Evolutionary conservation across 1,140 invertebrate genomes (phyloP).

Genomic region (Teleogryllus occipitalis): DNA sequence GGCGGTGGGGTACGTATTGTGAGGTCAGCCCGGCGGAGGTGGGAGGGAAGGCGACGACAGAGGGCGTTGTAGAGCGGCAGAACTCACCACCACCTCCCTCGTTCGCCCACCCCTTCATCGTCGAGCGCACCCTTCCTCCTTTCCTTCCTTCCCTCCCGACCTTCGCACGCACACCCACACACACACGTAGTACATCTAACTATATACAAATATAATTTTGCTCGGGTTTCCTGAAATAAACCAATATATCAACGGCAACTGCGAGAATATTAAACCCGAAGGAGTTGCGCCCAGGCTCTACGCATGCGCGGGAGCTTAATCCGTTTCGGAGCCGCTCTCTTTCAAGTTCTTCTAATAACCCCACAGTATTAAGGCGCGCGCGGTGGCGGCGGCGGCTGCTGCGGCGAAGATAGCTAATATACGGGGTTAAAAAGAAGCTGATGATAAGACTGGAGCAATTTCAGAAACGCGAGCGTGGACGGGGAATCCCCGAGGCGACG

Average conservation of each 20-base stretch:
- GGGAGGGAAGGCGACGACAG: no score
- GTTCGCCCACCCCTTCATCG: neutral
- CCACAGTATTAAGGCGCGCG: neutral
- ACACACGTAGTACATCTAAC: no score
- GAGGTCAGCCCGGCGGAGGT: no score
- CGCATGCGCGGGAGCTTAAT: neutral
- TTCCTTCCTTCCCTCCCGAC: neutral
- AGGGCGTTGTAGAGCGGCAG: no score
- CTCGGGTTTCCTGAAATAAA: neutral
- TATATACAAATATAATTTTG: neutral
- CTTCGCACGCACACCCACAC: no score
- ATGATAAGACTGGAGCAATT: neutral
- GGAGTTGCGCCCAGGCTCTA: neutral
- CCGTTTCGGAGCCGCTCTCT: neutral
- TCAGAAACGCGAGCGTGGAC: neutral
- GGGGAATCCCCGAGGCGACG: no score
- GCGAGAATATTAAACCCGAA: slow-evolving; percentile 4
- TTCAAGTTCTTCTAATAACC: slow-evolving; percentile 1
- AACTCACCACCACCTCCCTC: no score
- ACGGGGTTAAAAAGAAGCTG: neutral
- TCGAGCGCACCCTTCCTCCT: neutral
- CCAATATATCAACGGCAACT: neutral
- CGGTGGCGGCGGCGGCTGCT: no score
- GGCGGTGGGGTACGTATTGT: no score
- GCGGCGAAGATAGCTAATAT: neutral